phyloP scores from a whole-genome alignment of 2,888 invertebrate species.

The Machimus atricapillus region DNA sequence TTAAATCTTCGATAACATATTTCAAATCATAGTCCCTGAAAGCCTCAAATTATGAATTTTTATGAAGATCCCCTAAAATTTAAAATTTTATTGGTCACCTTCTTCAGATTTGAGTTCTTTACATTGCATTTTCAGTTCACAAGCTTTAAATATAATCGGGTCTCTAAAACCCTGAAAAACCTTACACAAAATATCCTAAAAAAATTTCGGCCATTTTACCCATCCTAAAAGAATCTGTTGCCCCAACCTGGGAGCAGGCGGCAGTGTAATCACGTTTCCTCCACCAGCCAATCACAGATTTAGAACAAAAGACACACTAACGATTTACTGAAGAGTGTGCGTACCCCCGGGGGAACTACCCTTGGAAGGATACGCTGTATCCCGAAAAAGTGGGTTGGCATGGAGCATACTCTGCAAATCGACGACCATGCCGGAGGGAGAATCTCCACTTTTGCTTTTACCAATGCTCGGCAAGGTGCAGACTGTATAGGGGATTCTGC shows the following conservation, averaged over 20 bases:
- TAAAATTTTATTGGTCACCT: too few relatives aligned
- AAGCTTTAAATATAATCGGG: too few relatives aligned
- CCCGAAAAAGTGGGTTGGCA: conserved; percentile 21
- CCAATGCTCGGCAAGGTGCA: not conserved
- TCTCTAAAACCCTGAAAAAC: not conserved
- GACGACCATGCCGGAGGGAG: not conserved
- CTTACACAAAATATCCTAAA: not conserved
- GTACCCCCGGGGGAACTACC: conserved; percentile 13
- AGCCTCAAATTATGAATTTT: not conserved
- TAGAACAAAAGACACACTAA: conserved; percentile 40
- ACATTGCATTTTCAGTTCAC: too few relatives aligned
- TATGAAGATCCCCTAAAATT: too few relatives aligned
- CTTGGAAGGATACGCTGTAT: not conserved
- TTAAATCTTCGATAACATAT: not conserved
- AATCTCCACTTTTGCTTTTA: not conserved
- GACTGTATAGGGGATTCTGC: not conserved
- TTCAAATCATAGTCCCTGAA: not conserved
- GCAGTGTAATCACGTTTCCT: conserved; percentile 3
- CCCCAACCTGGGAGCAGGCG: not conserved
- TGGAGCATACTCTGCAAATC: not conserved
- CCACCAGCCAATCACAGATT: conserved; percentile 38
- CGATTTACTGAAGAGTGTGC: conserved; percentile 24
- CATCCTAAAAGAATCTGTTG: not conserved
- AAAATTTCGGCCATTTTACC: not conserved
- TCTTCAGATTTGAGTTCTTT: too few relatives aligned